phyloP scores from a whole-genome alignment of 2,888 invertebrate genomes.

The Dyspetes luteomarginatus region DNA sequence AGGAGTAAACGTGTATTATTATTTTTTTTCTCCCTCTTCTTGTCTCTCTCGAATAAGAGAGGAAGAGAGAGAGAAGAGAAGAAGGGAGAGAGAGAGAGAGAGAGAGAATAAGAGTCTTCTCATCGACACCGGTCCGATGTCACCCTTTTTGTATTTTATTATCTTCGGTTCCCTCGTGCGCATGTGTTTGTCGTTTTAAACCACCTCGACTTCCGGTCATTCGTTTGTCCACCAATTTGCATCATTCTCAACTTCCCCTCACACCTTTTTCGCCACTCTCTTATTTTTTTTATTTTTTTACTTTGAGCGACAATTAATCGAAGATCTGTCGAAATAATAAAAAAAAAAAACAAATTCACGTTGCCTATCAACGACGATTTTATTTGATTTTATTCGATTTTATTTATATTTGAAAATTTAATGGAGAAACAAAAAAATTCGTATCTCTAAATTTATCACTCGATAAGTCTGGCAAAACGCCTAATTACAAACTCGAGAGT shows the following conservation, averaged over 20 bases:
- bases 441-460: conserved; percentile 21
- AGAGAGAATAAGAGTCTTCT: neutral
- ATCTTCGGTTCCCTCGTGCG: conserved; percentile 2
- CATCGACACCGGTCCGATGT: conserved; percentile 46
- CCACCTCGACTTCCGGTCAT: conserved; percentile 46
- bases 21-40: neutral
- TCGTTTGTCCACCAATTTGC: conserved; percentile 51
- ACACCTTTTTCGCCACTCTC: neutral
- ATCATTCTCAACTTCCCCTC: conserved; percentile 54
- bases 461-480: conserved; percentile 55
- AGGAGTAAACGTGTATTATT: conserved; percentile 27
- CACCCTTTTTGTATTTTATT: conserved; percentile 15
- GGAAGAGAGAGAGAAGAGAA: neutral
- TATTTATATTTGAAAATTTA: no score
- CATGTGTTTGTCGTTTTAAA: conserved; percentile 14
- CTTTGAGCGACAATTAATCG: neutral
- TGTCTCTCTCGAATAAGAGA: neutral
- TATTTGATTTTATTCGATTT: neutral
- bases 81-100: neutral
- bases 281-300: neutral
- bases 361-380: neutral
- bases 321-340: neutral
- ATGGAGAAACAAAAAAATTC: conserved; percentile 10
- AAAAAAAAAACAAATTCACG: no score
- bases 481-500: conserved; percentile 45